Conservation (phyloP, 2,888 invertebrate species). For the Diarsia dahlii region DNA sequence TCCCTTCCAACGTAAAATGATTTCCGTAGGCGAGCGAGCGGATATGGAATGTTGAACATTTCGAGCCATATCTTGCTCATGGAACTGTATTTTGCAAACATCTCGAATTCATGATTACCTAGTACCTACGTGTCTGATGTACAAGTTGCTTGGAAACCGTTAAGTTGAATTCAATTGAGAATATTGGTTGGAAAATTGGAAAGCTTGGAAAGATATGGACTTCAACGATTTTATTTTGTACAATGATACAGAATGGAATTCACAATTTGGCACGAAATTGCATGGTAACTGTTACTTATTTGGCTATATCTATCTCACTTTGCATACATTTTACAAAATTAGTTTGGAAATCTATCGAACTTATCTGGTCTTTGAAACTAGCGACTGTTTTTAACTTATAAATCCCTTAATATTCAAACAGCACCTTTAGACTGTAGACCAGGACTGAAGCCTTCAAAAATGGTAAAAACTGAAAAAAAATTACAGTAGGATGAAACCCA, state of each 20-base stretch:
- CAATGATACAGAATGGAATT: neutral
- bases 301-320: neutral
- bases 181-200: constrained; percentile 38
- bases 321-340: neutral
- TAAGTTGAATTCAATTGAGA: constrained; percentile 40
- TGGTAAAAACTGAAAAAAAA: too few relatives aligned
- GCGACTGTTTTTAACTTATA: neutral
- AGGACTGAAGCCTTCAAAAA: too few relatives aligned
- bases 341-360: neutral
- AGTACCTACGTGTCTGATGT: constrained; percentile 63
- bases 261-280: neutral
- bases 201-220: constrained; percentile 32
- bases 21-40: constrained; percentile 67
- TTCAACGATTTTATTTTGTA: constrained; percentile 17
- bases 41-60: constrained; percentile 71
- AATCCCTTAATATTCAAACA: neutral
- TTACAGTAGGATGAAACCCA: too few relatives aligned
- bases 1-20: constrained; percentile 59
- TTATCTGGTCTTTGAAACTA: neutral
- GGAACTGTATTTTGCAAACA: constrained; percentile 34
- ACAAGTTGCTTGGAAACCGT: constrained; percentile 39
- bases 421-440: neutral
- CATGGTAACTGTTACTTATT: neutral
- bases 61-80: constrained; percentile 49
- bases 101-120: constrained; percentile 67